Evolutionary conservation across 1,140 invertebrate species (phyloP).

Genomic region (Ostrea denselamellosa): DNA sequence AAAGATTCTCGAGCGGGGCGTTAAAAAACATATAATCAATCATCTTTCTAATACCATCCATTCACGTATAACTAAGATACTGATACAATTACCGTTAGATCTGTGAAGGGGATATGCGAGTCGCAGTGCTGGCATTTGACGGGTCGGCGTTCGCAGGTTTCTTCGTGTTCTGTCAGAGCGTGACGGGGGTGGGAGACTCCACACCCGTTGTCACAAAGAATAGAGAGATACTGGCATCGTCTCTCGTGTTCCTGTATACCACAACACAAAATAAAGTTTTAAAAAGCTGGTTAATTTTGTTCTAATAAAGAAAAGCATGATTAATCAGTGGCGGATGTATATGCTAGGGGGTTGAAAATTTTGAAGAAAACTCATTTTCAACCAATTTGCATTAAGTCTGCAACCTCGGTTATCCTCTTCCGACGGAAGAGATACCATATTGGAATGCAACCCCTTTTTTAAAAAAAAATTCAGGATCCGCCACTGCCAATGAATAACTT

Average conservation of each 20-base stretch:
- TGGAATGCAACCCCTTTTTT: no score
- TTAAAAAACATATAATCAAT: no score
- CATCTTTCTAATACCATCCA: no score
- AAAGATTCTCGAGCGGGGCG: no score
- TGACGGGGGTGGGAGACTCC: constrained; percentile 56
- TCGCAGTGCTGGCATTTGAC: constrained; percentile 71
- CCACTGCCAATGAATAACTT: no score
- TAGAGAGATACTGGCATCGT: constrained; percentile 20
- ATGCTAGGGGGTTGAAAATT: neutral
- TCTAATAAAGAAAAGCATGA: neutral
- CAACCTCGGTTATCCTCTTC: no score
- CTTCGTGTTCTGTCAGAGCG: constrained; percentile 64
- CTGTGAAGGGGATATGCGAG: constrained; percentile 56
- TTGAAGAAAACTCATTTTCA: no score
- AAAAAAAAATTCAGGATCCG: no score
- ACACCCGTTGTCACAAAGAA: constrained; percentile 44
- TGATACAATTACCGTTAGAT: constrained; percentile 52
- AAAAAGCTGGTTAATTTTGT: no score
- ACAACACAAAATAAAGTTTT: neutral
- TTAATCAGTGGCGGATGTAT: neutral
- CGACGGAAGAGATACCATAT: no score
- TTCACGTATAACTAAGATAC: no score
- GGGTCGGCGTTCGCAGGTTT: constrained; percentile 67
- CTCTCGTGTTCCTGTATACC: constrained; percentile 20
- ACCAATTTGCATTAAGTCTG: no score